Conservation (phyloP, 2,888 invertebrate species). For the Volucella inanis region DNA sequence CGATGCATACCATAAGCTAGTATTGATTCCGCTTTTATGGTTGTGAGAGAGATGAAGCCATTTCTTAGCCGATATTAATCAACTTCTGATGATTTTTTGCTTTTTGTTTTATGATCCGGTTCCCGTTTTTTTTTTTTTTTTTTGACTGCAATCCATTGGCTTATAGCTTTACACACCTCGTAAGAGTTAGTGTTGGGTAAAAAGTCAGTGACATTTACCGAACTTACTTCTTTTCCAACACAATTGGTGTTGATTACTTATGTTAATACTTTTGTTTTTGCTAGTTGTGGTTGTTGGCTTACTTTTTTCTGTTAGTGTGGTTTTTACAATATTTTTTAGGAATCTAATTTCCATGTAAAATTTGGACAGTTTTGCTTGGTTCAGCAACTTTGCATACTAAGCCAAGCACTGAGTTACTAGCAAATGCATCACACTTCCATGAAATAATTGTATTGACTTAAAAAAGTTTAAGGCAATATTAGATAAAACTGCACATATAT, state of each 20-base stretch:
- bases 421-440: conserved; percentile 38
- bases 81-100: too few relatives aligned
- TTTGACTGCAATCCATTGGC: too few relatives aligned
- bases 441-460: too few relatives aligned
- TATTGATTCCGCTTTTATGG: too few relatives aligned
- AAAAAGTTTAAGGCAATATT: conserved; percentile 35
- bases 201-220: too few relatives aligned
- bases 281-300: conserved; percentile 5
- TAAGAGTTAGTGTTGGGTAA: background rate
- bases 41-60: too few relatives aligned
- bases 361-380: conserved; percentile 32
- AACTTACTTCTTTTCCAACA: background rate
- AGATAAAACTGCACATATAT: conserved; percentile 14
- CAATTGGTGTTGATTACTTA: conserved; percentile 14
- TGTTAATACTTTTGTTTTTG: conserved; percentile 23
- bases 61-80: too few relatives aligned
- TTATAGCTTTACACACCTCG: background rate
- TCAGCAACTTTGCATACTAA: conserved; percentile 39
- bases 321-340: conserved; percentile 13
- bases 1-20: too few relatives aligned
- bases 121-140: too few relatives aligned
- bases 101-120: too few relatives aligned
- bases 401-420: conserved; percentile 41
- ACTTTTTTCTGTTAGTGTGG: conserved; percentile 1
- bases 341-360: conserved; percentile 33